Conservation (phyloP, 2,888 invertebrate genomes). For the Himalopsyche anomala region DNA sequence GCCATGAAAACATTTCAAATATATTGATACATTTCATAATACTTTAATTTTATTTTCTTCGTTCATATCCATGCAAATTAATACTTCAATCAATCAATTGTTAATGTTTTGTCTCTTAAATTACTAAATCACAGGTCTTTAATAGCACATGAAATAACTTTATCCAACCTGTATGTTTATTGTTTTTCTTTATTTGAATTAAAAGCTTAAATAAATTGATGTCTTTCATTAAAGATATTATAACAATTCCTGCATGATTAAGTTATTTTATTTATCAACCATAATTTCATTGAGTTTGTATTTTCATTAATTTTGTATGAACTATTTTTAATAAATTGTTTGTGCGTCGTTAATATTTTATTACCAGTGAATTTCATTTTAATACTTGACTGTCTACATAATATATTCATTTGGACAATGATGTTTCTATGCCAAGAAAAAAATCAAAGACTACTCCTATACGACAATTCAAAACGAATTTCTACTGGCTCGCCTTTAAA, state of each 20-base stretch:
- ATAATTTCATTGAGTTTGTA: too few relatives aligned
- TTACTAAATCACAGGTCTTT: too few relatives aligned
- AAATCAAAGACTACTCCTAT: neutral
- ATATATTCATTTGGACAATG: conserved; percentile 41
- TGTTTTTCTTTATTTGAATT: too few relatives aligned
- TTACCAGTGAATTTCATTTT: neutral
- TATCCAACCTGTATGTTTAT: too few relatives aligned
- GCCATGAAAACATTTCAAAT: neutral
- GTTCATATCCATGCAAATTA: conserved; percentile 34
- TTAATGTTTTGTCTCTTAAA: too few relatives aligned
- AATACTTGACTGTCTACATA: neutral
- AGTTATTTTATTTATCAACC: too few relatives aligned
- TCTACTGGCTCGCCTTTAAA: conserved; percentile 2
- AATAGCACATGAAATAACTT: too few relatives aligned
- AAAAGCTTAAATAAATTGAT: too few relatives aligned
- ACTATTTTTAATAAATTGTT: neutral
- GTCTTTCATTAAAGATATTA: too few relatives aligned
- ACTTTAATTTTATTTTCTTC: conserved; percentile 17
- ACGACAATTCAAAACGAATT: conserved; percentile 8
- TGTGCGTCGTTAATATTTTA: conserved; percentile 35
- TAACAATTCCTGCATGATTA: too few relatives aligned
- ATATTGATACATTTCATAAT: neutral
- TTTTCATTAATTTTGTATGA: too few relatives aligned
- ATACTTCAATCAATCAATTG: neutral
- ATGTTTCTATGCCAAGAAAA: conserved; percentile 40